Base-by-base conservation (phyloP, 2,797 vertebrate species). In the Chanos chanos region DNA sequence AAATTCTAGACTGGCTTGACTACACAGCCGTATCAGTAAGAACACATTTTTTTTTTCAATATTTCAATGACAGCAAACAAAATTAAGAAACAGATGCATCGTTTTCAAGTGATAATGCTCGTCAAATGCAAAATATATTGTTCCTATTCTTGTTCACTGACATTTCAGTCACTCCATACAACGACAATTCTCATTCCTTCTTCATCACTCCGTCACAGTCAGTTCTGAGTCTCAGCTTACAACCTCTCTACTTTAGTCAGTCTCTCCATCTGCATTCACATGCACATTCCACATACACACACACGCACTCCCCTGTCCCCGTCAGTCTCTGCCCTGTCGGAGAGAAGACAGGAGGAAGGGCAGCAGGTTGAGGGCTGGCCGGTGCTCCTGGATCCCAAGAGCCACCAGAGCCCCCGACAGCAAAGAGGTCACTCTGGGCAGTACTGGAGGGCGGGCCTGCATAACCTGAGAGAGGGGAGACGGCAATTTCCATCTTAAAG, bases 341-440 rank as follows among this genome's bases (percentile, higher is more conserved):
- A 81, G 68, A 0, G 83, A 81, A 1, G 83, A 86, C 50, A 89
- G 77, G 22, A 90, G 74, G 31, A 74, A 77, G 15, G 93, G 89
- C 63, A 90, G 72, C 51, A 90, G 78, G 64, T 90, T 88, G 57
- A 94, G 81, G 2, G 81, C 86, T 0, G 92, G 91, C 2, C 92
- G 82, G 37, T 90, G 78, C 16, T 94, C 91, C 53, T 89, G 85
- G 12, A 93, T 44, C 1, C 92, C 92, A 18, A 93, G 79, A 1
- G 90, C 86, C 24, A 92, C 87, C 71, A 94, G 73, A 10, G 89
- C 89, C 1, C 92, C 89, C 0, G 90, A 80, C 2, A 93, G 74
- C 54, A 95, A 64, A 8, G 91, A 86, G 0, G 89, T 89, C 31
- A 91, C 82, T 64, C 86, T 77, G 4, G 86, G 61, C n/a, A 91